A percentile compares a stretch with the other conserved stretches of the same genome.
phyloP scores from a whole-genome alignment of 2,888 invertebrate species.

The Tolmerus cingulatus region DNA sequence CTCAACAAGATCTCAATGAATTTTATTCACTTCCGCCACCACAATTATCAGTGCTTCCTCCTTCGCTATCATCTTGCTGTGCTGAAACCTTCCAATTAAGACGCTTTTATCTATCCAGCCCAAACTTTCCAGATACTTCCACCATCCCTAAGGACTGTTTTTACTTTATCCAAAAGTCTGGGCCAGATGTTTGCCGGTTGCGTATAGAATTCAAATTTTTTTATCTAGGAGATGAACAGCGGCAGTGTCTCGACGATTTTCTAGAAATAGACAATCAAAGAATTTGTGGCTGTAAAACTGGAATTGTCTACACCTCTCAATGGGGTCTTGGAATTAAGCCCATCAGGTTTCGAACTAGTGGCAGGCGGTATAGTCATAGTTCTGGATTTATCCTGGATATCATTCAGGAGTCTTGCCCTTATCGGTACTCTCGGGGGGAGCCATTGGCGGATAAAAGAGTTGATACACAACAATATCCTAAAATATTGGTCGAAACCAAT shows the following conservation, averaged over 20 bases:
- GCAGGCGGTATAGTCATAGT: slow-evolving; percentile 59
- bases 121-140: neutral
- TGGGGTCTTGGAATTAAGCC: slow-evolving; percentile 62
- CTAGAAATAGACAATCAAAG: slow-evolving; percentile 68
- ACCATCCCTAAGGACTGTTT: slow-evolving; percentile 66
- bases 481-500: slow-evolving; percentile 47
- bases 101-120: slow-evolving; percentile 65
- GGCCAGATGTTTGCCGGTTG: slow-evolving; percentile 65
- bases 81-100: slow-evolving; percentile 61
- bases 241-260: slow-evolving; percentile 61
- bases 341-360: slow-evolving; percentile 62
- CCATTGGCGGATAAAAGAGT: neutral
- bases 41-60: slow-evolving; percentile 46
- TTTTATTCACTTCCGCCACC: slow-evolving; percentile 10
- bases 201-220: slow-evolving; percentile 68
- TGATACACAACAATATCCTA: neutral
- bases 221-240: slow-evolving; percentile 60
- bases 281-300: slow-evolving; percentile 68
- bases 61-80: slow-evolving; percentile 60
- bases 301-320: slow-evolving; percentile 53
- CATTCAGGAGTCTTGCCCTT: slow-evolving; percentile 67
- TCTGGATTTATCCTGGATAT: slow-evolving; percentile 68
- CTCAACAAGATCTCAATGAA: neutral
- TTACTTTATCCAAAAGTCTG: slow-evolving; percentile 65
- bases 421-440: slow-evolving; percentile 52